Base-by-base conservation (phyloP, 2,888 invertebrate genomes). In the Diarsia brunnea region DNA sequence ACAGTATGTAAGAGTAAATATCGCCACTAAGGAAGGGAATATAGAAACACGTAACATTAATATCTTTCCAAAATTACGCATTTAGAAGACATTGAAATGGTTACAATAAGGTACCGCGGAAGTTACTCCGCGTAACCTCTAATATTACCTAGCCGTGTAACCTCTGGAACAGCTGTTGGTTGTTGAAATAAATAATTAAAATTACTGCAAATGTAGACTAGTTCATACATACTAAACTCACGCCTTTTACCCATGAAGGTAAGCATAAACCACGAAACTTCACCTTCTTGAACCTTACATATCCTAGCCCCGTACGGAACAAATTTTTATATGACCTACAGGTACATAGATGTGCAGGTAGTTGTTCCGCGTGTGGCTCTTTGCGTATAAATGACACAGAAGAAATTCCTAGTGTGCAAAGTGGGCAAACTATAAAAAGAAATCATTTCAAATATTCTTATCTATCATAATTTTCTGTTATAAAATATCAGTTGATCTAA, bases 1-100 rank as follows among this genome's bases (percentile, higher is more conserved):
- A 3, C 38, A n/a, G 4, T 43, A 43, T 38, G n/a, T 49, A 70
- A 61, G 14, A 31, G 27, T 47, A 21, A 74, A 69, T 69, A 72
- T 69, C 63, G n/a, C 64, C n/a, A 75, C 47, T 67, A 81, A 75
- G 82, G 82, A 80, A 84, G 63, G 69, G 12, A 69, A 27, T 58
- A 66, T 4, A 49, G 12, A 80, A 84, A 60, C 84, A 82, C 84
- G 84, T 72, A 69, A 49, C 27, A 51, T 58, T 31, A 38, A 64
- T 70, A 75, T 69, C 21, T 31, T 63, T 79, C 49, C 38, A 66
- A 49, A 47, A 71, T 43, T 75, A 73, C 63, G 58, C 69, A 45
- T 75, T 65, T 45, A 71, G 38, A 74, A 84, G 79, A 66, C 60
- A 79, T 65, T 65, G 60, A 69, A 61, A 68, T 31, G 24, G 12